phyloP scores from a whole-genome alignment of 2,797 vertebrate species.

The Harpagifer antarcticus region DNA sequence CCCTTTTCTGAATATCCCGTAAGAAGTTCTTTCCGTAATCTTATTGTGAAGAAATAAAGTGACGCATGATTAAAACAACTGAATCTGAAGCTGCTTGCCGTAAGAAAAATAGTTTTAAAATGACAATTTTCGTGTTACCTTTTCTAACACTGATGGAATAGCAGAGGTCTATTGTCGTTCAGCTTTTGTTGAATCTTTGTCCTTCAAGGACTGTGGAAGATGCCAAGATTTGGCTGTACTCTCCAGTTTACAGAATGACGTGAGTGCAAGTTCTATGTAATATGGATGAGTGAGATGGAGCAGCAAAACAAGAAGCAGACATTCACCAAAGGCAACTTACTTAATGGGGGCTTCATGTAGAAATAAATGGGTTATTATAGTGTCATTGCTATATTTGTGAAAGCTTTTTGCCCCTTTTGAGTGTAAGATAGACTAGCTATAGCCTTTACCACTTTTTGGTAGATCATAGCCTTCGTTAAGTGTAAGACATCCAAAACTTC shows the following conservation, averaged over 20 bases:
- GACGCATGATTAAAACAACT: not conserved
- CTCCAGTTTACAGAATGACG: not conserved
- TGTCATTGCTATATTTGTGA: not conserved
- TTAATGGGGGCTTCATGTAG: constrained; percentile 17
- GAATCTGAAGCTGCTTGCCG: not conserved
- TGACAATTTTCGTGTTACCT: not conserved
- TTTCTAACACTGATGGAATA: not conserved
- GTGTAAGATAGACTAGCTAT: constrained; percentile 10
- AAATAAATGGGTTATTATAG: not conserved
- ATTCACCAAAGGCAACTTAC: constrained; percentile 16
- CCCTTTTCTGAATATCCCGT: no score
- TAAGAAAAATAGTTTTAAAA: not conserved
- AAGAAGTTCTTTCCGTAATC: not conserved
- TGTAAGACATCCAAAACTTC: not conserved
- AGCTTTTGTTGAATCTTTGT: not conserved
- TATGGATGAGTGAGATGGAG: constrained; percentile 2
- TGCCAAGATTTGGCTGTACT: not conserved
- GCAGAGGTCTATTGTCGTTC: not conserved
- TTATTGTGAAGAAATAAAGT: not conserved
- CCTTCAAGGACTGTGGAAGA: not conserved
- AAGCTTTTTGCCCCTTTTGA: constrained; percentile 3
- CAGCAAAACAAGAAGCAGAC: constrained; percentile 8
- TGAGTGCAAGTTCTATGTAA: constrained; percentile 5
- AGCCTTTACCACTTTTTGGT: constrained; percentile 17
- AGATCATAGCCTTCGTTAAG: not conserved